Evolutionary conservation across 1,140 invertebrate species (phyloP).

Genomic region (Probaryconus sp.): DNA sequence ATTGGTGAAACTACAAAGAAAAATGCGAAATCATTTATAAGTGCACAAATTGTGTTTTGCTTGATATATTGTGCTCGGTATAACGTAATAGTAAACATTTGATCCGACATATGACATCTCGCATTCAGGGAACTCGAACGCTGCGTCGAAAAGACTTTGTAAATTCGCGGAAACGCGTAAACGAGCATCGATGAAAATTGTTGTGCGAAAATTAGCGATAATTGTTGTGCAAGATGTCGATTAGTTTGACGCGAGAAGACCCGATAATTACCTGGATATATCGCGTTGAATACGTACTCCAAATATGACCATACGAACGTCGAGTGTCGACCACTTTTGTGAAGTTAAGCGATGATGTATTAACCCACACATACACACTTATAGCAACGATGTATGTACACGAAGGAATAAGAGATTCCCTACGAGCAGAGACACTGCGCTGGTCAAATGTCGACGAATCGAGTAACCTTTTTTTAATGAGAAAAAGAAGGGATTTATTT

Average conservation of each 20-base stretch:
- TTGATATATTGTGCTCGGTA: not conserved
- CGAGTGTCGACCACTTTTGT: conserved; percentile 34
- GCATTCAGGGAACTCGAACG: too few species aligned
- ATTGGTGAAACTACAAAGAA: too few species aligned
- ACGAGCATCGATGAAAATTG: not conserved
- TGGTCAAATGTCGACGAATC: too few species aligned
- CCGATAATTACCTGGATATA: conserved; percentile 33
- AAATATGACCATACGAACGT: conserved; percentile 53
- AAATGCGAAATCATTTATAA: too few species aligned
- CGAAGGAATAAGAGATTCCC: too few species aligned
- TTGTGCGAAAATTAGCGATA: not conserved
- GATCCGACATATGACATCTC: conserved; percentile 23
- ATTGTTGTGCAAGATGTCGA: not conserved
- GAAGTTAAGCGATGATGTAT: too few species aligned
- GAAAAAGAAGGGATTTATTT: too few species aligned
- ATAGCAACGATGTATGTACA: too few species aligned
- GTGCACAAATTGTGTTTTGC: not conserved
- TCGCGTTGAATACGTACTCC: conserved; percentile 39
- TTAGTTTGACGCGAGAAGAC: not conserved
- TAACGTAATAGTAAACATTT: conserved; percentile 15
- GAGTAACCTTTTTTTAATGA: too few species aligned
- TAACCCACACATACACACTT: too few species aligned
- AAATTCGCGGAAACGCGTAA: not conserved
- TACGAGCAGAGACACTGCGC: too few species aligned
- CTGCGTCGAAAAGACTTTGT: conserved; percentile 8